Percentiles rank a stretch among this genome's conserved stretches.
Conservation (phyloP, 2,797 vertebrate species). For the Phataginus tricuspis region DNA sequence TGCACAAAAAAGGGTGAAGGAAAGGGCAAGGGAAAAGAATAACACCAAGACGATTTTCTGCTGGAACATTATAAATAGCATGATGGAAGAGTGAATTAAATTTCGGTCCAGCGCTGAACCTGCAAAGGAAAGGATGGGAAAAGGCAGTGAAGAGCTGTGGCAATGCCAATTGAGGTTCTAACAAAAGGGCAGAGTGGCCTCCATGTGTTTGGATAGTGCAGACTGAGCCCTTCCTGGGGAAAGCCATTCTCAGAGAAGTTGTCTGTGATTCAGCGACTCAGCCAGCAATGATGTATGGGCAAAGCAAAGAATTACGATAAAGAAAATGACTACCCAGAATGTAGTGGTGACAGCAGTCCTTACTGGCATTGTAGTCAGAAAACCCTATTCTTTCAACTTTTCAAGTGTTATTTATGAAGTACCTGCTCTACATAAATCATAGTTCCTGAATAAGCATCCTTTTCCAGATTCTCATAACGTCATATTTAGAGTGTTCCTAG, state of each 20-base stretch:
- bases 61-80: not conserved
- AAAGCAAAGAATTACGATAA: constrained; percentile 50
- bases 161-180: not conserved
- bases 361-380: constrained; percentile 53
- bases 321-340: constrained; percentile 35
- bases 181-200: not conserved
- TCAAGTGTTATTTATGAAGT: constrained; percentile 19
- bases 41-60: not conserved
- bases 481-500: constrained; percentile 36
- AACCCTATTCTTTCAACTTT: constrained; percentile 41
- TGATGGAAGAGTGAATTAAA: not conserved
- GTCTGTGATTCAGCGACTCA: constrained; percentile 59
- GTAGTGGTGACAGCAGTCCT: not conserved
- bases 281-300: constrained; percentile 32
- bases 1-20: not conserved
- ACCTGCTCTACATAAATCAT: constrained; percentile 17
- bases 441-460: constrained; percentile 43
- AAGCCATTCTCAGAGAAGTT: not conserved
- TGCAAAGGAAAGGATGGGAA: not conserved
- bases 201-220: not conserved
- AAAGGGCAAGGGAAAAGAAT: not conserved
- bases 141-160: not conserved
- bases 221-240: not conserved
- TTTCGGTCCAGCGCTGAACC: not conserved
- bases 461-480: constrained; percentile 30